These are phyloP conservation scores for Lophochroa leadbeateri DNA, from an alignment of 2,113 vertebrate species.

Conservation along the genomic window DNA sequence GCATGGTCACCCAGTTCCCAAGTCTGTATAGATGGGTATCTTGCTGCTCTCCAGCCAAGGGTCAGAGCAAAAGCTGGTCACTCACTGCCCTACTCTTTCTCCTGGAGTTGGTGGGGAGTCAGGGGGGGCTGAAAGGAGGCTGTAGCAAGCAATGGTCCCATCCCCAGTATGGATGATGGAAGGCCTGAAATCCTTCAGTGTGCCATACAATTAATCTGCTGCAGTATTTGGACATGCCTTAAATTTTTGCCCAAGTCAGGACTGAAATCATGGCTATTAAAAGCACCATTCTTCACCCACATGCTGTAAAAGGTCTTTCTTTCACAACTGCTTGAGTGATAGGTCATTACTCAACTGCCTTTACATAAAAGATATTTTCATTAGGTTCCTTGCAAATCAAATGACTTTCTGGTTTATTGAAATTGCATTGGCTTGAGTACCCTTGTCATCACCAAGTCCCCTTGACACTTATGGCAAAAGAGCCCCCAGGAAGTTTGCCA, in stretches of 20 bases:
- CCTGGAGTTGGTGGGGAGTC: background rate
- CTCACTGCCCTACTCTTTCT: background rate
- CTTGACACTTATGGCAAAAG: background rate
- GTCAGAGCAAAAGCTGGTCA: background rate
- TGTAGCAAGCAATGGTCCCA: rapidly evolving
- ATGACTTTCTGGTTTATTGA: background rate
- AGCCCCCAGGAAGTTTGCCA: background rate
- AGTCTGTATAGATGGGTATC: background rate
- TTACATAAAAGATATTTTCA: background rate
- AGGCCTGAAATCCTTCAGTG: background rate
- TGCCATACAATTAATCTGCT: background rate
- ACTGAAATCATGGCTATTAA: background rate
- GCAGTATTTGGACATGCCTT: background rate
- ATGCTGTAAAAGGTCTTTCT: background rate
- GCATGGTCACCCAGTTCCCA: background rate
- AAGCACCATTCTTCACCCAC: background rate
- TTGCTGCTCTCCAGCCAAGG: background rate
- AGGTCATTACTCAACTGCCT: background rate
- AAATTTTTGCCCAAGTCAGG: background rate
- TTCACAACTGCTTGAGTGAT: background rate
- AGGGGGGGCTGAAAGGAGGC: background rate
- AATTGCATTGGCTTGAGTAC: background rate
- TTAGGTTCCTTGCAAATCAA: background rate
- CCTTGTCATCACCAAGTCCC: background rate
- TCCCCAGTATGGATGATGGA: background rate